phyloP scores from a whole-genome alignment of 2,113 vertebrate genomes.

The Lonchura striata region DNA sequence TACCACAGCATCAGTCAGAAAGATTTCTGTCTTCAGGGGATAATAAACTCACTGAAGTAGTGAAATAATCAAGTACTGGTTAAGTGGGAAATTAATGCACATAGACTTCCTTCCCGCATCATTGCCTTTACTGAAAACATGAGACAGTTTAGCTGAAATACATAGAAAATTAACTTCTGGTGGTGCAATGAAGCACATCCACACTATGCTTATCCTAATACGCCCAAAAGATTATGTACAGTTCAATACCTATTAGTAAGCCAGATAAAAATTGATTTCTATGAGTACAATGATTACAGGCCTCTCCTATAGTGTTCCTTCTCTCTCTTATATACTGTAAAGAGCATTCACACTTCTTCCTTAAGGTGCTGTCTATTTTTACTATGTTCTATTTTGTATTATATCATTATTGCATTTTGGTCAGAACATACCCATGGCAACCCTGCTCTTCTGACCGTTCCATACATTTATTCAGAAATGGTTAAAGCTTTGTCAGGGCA shows the following conservation, averaged over 20 bases:
- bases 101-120: fast-evolving
- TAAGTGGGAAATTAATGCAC: neutral
- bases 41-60: neutral
- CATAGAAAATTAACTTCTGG: neutral
- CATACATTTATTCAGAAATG: neutral
- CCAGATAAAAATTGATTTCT: neutral
- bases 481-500: neutral
- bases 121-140: neutral
- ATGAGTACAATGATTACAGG: neutral
- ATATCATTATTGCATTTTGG: neutral
- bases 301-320: neutral
- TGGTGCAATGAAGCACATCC: neutral
- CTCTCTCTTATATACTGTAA: neutral
- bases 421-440: neutral
- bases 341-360: neutral
- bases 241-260: neutral
- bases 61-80: neutral
- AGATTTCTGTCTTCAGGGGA: neutral
- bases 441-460: neutral
- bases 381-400: neutral
- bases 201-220: neutral
- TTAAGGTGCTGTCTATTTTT: no score
- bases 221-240: neutral
- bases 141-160: neutral
- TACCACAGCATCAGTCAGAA: neutral